Percentiles rank a stretch among this genome's conserved stretches.
These are phyloP conservation scores for Stegastes partitus DNA, from an alignment of 2,113 vertebrate genomes.

Conservation along the genomic window DNA sequence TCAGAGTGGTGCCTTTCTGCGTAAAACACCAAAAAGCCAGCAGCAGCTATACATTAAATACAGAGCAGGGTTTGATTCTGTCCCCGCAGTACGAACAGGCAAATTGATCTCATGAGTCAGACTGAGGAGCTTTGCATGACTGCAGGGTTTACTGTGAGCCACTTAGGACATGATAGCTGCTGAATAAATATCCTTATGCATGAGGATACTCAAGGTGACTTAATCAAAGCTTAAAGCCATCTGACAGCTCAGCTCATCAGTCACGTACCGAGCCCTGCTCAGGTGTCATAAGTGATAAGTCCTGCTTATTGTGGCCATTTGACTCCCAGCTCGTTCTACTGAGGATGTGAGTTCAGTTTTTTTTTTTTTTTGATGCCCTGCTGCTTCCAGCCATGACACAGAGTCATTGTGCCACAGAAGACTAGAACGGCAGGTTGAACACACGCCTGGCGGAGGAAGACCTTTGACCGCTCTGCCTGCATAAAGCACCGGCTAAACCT, in stretches of 20 bases:
- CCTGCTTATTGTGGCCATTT: conserved; percentile 14
- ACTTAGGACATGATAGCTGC: conserved; percentile 55
- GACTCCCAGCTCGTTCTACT: conserved; percentile 37
- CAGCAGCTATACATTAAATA: neutral
- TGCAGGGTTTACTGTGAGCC: conserved; percentile 33
- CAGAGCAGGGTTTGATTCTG: conserved; percentile 3
- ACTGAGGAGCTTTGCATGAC: conserved; percentile 44
- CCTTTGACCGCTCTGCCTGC: conserved; percentile 1
- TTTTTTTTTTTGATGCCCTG: conserved; percentile 2
- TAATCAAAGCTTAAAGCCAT: conserved; percentile 34
- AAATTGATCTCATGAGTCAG: conserved; percentile 50
- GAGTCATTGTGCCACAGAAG: conserved; percentile 33
- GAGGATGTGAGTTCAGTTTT: conserved; percentile 28
- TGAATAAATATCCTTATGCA: conserved; percentile 39
- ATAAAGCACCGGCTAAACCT: conserved; percentile 11
- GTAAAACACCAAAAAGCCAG: conserved; percentile 6
- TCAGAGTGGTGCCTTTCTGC: neutral
- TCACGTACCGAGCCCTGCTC: conserved; percentile 40
- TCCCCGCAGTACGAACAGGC: neutral
- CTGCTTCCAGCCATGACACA: conserved; percentile 22
- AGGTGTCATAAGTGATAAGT: conserved; percentile 58
- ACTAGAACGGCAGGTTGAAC: conserved; percentile 7
- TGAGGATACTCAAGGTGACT: conserved; percentile 49
- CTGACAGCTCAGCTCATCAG: conserved; percentile 35
- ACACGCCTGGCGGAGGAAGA: neutral